Conservation (phyloP, 1,140 invertebrate genomes). For the Paraescarpia echinospica region DNA sequence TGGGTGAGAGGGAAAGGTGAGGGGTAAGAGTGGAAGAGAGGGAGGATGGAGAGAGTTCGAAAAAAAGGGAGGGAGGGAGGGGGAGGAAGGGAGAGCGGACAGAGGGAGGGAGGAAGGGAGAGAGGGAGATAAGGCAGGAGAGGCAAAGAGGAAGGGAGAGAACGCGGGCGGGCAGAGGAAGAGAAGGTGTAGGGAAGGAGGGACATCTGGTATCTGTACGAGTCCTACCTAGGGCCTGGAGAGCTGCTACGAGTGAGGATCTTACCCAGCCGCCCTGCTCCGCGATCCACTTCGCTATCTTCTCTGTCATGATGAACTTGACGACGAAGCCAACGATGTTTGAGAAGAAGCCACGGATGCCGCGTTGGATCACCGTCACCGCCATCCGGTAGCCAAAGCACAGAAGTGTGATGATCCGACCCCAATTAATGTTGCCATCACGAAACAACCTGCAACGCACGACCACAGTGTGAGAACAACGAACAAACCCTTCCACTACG, state of each 20-base stretch:
- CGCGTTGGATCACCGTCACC: slow-evolving; percentile 35
- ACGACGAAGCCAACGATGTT: slow-evolving; percentile 44
- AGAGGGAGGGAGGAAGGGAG: too few relatives aligned
- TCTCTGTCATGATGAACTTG: slow-evolving; percentile 43
- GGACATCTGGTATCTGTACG: slow-evolving; percentile 10
- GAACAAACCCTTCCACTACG: not conserved
- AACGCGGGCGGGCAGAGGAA: too few relatives aligned
- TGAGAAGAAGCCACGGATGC: slow-evolving; percentile 42
- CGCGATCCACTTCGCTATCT: slow-evolving; percentile 49
- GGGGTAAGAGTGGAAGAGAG: not conserved
- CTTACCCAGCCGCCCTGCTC: slow-evolving; percentile 52
- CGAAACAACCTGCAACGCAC: slow-evolving; percentile 43
- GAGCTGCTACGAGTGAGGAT: not conserved
- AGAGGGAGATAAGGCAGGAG: too few relatives aligned
- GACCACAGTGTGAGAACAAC: not conserved
- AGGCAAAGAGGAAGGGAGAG: too few relatives aligned
- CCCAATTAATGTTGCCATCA: slow-evolving; percentile 47
- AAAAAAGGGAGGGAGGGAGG: too few relatives aligned
- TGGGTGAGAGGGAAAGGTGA: not conserved
- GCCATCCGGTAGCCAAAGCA: slow-evolving; percentile 52
- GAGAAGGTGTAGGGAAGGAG: not conserved
- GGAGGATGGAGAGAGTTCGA: not conserved
- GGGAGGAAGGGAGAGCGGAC: too few relatives aligned
- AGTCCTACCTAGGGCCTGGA: not conserved
- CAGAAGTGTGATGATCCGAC: slow-evolving; percentile 45